Percentiles rank a stretch among this genome's conserved stretches.
Evolutionary conservation across 2,797 vertebrate genomes (phyloP).

Genomic region (Microhierax caerulescens): DNA sequence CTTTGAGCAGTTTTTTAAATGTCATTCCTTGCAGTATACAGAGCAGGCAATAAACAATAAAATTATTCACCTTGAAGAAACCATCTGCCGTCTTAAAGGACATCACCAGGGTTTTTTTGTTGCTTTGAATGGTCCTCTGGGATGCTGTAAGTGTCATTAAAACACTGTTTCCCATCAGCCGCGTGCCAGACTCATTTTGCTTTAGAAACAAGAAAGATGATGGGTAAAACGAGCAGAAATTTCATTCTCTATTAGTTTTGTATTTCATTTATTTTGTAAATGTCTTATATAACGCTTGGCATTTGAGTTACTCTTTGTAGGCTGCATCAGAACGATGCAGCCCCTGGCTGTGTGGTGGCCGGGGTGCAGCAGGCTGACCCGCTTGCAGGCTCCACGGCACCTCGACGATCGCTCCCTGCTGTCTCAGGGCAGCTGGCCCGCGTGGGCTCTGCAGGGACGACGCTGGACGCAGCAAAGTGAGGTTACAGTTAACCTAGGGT

Average conservation of each 20-base stretch:
- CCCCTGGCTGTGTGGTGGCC: not conserved
- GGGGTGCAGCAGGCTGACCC: not conserved
- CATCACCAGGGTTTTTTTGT: not conserved
- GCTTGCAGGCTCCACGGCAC: not conserved
- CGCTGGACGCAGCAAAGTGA: not conserved
- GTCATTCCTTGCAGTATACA: not conserved
- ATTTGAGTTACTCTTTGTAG: not conserved
- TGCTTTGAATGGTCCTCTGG: conserved; percentile 29
- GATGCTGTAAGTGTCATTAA: conserved; percentile 28
- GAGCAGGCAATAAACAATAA: conserved; percentile 59
- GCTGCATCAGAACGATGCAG: not conserved
- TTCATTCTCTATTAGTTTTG: not conserved
- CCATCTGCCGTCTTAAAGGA: conserved; percentile 70
- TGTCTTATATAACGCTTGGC: rapidly evolving
- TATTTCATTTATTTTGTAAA: not conserved
- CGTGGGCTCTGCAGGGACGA: not conserved
- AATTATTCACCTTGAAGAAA: conserved; percentile 73
- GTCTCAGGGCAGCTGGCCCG: rapidly evolving
- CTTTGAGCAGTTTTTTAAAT: conserved; percentile 36
- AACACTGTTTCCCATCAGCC: not conserved
- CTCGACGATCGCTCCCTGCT: rapidly evolving
- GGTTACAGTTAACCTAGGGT: not conserved
- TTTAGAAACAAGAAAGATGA: not conserved
- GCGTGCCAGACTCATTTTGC: not conserved
- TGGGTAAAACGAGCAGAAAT: conserved; percentile 13